Conservation (phyloP, 2,797 vertebrate species). For the Ctenosaura bakeri region DNA sequence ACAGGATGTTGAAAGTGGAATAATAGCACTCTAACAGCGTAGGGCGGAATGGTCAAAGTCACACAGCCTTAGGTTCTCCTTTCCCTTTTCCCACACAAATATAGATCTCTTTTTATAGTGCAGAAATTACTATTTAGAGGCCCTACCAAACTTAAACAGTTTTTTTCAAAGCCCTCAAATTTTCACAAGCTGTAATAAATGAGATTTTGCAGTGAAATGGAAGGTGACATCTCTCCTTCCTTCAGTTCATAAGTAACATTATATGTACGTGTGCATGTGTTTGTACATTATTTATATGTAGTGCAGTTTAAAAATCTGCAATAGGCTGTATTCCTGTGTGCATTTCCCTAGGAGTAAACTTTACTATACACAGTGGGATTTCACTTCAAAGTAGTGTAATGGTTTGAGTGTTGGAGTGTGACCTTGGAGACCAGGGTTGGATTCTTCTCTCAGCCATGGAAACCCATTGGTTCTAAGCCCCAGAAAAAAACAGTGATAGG, state of each 20-base stretch:
- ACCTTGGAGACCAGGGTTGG: no score
- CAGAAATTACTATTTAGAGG: not conserved
- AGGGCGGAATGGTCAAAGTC: no score
- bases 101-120: not conserved
- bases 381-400: not conserved
- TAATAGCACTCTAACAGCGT: no score
- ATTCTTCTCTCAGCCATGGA: no score
- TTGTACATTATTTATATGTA: not conserved
- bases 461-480: no score
- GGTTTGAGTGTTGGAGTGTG: no score
- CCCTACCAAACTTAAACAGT: not conserved
- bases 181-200: not conserved
- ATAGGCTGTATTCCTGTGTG: not conserved
- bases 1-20: no score
- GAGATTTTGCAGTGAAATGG: not conserved
- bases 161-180: not conserved
- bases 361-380: not conserved
- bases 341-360: not conserved
- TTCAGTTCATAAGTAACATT: not conserved
- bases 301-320: not conserved
- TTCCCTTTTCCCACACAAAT: not conserved
- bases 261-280: not conserved
- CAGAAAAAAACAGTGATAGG: no score
- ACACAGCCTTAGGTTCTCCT: not conserved
- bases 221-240: not conserved